Base-by-base conservation (phyloP, 2,888 invertebrate species). In the Eucriotettix oculatus region DNA sequence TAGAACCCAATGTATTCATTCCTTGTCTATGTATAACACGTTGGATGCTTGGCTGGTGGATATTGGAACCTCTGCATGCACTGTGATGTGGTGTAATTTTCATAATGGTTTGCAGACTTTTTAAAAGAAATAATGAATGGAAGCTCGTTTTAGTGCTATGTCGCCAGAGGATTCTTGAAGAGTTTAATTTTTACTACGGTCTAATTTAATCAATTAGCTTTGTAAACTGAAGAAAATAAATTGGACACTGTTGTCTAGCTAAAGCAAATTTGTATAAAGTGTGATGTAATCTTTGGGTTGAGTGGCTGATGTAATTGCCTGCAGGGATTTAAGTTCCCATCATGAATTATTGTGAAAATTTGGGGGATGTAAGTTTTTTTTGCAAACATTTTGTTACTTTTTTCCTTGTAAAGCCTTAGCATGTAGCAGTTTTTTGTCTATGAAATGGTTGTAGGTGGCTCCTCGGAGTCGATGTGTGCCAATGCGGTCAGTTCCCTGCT, bases 131-230 rank as follows among this genome's bases (percentile, higher is more conserved):
- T 62, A 62, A 58, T 14, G 40, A 54, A 60, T 59, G 58, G 54
- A 64, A 61, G 63, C 64, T 64, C 60, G 60, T 61, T 64, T 63
- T 64, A 62, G 62, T 62, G 61, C 63, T 64, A 58, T 61, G 61
- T 64, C 63, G 62, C 63, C 57, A 61, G 59, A 58, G 59, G 57
- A 58, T 60, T 63, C 52, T 53, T 60, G 59, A 58, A 56, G 55
- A 60, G 58, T 64, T 64, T 64, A 56, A 60, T 64, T 64, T 62
- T 64, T 64, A 64, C 62, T 64, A 64, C 62, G 63, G 63, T 64
- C 64, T 64, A 63, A 64, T 64, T 64, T 64, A 63, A 64, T 63
- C 59, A 62, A 61, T 58, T 64, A 64, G 63, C 64, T 64, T 64
- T 64, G 64, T 64, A 64, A 58, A 62, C 61, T 60, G 56, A 56